Evolutionary conservation across 2,888 invertebrate species (phyloP).

Genomic region (Watsonalla cultraria): DNA sequence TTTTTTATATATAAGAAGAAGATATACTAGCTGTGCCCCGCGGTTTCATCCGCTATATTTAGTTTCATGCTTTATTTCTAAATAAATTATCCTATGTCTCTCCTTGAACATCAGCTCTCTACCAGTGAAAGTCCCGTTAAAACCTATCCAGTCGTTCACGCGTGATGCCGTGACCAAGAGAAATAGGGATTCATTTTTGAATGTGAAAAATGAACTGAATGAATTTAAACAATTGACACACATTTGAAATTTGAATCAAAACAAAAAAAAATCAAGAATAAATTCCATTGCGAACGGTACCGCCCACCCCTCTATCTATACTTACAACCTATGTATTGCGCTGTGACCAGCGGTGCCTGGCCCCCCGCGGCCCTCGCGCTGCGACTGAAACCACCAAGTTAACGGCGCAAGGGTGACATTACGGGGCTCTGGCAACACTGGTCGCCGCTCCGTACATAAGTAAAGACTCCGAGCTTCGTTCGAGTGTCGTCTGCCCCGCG

Average conservation of each 20-base stretch:
- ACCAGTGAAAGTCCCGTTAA: too few species aligned
- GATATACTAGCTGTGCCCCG: too few species aligned
- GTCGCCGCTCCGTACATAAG: slow-evolving; percentile 59
- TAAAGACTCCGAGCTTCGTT: slow-evolving; percentile 61
- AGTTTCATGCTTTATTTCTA: too few species aligned
- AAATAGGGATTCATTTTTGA: too few species aligned
- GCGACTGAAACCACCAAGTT: slow-evolving; percentile 34
- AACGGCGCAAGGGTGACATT: slow-evolving; percentile 47
- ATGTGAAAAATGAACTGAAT: too few species aligned
- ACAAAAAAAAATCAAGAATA: slow-evolving; percentile 17
- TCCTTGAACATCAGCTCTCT: too few species aligned
- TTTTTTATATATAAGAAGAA: too few species aligned
- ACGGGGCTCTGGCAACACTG: slow-evolving; percentile 39
- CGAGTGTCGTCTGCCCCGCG: slow-evolving; percentile 72
- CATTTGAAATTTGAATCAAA: slow-evolving; percentile 6
- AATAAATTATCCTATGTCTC: too few species aligned
- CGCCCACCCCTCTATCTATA: slow-evolving; percentile 66
- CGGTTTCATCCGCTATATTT: too few species aligned
- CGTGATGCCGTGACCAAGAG: too few species aligned
- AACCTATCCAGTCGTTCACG: too few species aligned
- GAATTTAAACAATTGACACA: slow-evolving; percentile 2
- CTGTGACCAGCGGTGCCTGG: slow-evolving; percentile 57
- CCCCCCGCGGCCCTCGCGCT: slow-evolving; percentile 47
- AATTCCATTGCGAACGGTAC: slow-evolving; percentile 46
- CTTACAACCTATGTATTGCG: slow-evolving; percentile 71